These are phyloP conservation scores for Petaurus breviceps DNA, from an alignment of 2,113 vertebrate genomes.

Conservation along the genomic window DNA sequence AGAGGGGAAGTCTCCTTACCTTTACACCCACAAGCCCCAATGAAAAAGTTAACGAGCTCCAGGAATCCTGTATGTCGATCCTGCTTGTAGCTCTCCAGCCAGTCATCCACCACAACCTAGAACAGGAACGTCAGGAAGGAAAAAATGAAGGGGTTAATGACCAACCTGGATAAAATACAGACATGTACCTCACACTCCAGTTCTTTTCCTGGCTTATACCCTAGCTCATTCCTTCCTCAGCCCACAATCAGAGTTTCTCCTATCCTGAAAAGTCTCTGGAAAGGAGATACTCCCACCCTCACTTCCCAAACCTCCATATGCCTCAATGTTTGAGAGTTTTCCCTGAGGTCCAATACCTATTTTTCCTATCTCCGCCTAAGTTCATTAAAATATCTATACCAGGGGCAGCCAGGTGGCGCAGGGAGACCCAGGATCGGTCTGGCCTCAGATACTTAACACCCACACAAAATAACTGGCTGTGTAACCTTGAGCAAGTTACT, in stretches of 20 bases:
- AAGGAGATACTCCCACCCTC: neutral
- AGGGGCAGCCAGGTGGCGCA: no score
- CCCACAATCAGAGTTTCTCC: conserved; percentile 2
- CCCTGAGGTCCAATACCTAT: neutral
- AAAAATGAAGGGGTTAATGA: conserved; percentile 19
- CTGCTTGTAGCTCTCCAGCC: conserved; percentile 91
- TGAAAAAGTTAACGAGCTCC: conserved; percentile 92
- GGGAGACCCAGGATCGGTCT: no score
- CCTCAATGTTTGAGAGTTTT: neutral
- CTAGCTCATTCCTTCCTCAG: neutral
- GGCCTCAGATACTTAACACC: no score
- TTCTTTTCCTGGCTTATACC: neutral
- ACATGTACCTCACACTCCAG: neutral
- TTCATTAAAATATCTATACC: conserved; percentile 29
- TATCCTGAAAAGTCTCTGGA: conserved; percentile 7
- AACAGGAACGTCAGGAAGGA: neutral
- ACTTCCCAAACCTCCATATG: neutral
- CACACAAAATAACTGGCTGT: no score
- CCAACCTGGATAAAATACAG: neutral
- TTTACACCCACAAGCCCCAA: conserved; percentile 91
- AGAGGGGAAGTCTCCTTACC: conserved; percentile 80
- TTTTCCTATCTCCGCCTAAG: conserved; percentile 1
- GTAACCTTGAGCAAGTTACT: no score
- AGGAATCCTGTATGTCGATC: conserved; percentile 85
- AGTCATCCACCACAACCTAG: conserved; percentile 91